A percentile compares a stretch with the other conserved stretches of the same genome.
Evolutionary conservation across 64 coral and sea anemone genomes (phyloP).

Genomic region (Astreopora myriophthalma): DNA sequence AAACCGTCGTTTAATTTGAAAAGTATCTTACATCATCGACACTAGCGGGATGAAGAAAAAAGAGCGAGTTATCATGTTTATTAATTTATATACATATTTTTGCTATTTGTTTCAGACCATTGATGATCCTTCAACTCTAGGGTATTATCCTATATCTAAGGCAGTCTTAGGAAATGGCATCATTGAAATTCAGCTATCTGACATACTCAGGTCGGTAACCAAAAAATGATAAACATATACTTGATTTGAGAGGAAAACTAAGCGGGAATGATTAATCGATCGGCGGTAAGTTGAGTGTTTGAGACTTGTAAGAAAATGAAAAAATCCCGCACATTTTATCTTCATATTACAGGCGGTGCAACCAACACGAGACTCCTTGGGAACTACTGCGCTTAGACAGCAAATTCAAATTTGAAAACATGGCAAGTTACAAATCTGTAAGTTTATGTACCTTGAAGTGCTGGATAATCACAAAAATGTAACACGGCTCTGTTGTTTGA

Average conservation of each 20-base stretch:
- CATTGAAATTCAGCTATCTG: conserved; percentile 55
- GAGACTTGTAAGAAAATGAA: neutral
- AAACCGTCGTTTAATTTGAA: no score
- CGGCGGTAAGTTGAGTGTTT: no score
- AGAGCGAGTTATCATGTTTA: no score
- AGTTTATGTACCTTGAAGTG: neutral
- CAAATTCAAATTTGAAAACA: conserved; percentile 72
- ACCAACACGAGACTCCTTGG: conserved; percentile 65
- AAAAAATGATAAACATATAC: no score
- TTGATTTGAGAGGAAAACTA: neutral
- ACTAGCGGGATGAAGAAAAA: neutral
- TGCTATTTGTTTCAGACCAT: conserved; percentile 46
- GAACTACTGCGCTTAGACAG: conserved; percentile 64
- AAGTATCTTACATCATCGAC: no score
- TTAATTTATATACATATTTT: no score
- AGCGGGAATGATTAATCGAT: neutral
- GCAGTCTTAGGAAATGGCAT: conserved; percentile 60
- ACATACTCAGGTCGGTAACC: conserved; percentile 71
- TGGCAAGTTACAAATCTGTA: conserved; percentile 80
- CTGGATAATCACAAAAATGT: neutral
- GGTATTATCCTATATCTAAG: conserved; percentile 82
- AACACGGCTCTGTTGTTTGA: neutral
- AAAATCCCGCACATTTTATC: neutral
- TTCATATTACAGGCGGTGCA: conserved; percentile 54
- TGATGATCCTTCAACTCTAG: conserved; percentile 73